Base-by-base conservation (phyloP, 2,797 vertebrate species). In the Danio jaintianensis region DNA sequence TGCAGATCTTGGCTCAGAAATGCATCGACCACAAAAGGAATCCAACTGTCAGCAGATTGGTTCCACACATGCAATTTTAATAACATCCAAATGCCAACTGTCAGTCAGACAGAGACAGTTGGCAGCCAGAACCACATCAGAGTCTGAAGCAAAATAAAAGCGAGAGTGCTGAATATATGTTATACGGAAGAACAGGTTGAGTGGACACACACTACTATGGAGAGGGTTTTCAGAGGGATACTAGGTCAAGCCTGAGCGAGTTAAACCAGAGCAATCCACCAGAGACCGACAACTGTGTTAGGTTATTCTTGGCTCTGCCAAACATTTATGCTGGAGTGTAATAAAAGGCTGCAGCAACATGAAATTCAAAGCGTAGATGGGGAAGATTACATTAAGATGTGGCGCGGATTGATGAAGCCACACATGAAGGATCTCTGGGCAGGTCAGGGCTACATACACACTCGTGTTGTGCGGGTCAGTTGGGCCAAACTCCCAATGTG, bases 401-500 rank as follows among this genome's bases (percentile, higher is more conserved):
- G 29, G 77, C 50, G 29, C 3, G 43, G 36, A 59, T 53, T 64
- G 75, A 66, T 48, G 55, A 68, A 62, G 72, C 53, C 45, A 50
- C 29, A 81, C 62, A 45, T 75, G 42, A 64, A 18, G 55, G 42
- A 69, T 67, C 58, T 75, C 4, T 22, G 59, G 69, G 71, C 78
- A 61, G 87, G 88, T 89, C 85, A 80, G 82, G 86, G 88, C 78
- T 86, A 84, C 53, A 73, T 76, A 85, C 85, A 87, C 86, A 83
- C 83, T 83, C 71, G 82, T 76, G 78, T 64, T 82, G 82, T 66
- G 78, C 75, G 7, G 64, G 79, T 81, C 63, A 81, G 15, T 29
- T 3, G 71, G 79, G 79, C 15, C 62, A 78, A 61, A 61, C 66
- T 67, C 53, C 55, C 16, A 12, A 48, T 58, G 80, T 78, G 55